A percentile compares a stretch with the other conserved stretches of the same genome.
phyloP scores from a whole-genome alignment of 2,797 vertebrate genomes.

The Pristis pectinata region DNA sequence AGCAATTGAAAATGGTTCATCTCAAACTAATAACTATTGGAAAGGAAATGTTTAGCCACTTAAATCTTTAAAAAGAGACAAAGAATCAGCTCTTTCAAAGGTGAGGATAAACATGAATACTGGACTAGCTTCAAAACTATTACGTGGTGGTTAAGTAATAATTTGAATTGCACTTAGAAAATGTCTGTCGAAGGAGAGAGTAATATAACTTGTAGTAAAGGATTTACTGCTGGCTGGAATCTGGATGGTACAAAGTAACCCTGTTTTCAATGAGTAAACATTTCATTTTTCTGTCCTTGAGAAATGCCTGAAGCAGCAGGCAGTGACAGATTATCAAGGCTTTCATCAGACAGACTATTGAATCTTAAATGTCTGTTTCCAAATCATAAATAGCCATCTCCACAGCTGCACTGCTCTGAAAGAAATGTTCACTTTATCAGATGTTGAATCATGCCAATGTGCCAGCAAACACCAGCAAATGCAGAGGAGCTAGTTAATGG shows the following conservation, averaged over 20 bases:
- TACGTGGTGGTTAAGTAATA: neutral
- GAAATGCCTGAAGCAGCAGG: slow-evolving; percentile 23
- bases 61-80: neutral
- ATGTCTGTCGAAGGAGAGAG: neutral
- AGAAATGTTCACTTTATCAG: slow-evolving; percentile 17
- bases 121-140: neutral
- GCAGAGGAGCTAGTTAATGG: slow-evolving; percentile 29
- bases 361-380: slow-evolving; percentile 28
- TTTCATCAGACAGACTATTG: slow-evolving; percentile 21
- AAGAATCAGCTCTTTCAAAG: neutral
- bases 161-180: neutral
- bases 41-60: neutral
- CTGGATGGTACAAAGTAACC: slow-evolving; percentile 9
- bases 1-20: neutral
- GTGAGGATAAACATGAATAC: neutral
- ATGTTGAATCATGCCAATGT: slow-evolving; percentile 19
- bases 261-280: slow-evolving; percentile 27
- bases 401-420: slow-evolving; percentile 26
- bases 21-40: neutral
- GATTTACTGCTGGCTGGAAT: neutral
- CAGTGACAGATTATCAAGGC: slow-evolving; percentile 23
- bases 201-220: neutral
- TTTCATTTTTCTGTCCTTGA: slow-evolving; percentile 33
- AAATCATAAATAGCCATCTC: slow-evolving; percentile 33
- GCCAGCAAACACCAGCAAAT: neutral